Evolutionary conservation across 2,113 vertebrate genomes (phyloP).

Genomic region (Oceanites oceanicus): DNA sequence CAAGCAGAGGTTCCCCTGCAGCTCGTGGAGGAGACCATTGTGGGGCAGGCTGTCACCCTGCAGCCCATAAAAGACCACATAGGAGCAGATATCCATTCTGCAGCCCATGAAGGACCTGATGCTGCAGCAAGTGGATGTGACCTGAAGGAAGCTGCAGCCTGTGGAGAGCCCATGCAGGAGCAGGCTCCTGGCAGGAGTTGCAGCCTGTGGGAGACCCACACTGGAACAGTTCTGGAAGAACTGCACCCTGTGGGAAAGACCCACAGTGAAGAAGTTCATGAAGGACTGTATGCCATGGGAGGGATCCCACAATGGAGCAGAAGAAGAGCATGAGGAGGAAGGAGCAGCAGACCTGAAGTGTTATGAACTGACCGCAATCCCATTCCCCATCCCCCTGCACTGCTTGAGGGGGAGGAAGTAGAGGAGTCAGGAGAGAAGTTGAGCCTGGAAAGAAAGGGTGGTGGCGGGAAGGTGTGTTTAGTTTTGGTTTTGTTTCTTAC

Average conservation of each 20-base stretch:
- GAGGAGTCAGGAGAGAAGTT: background rate
- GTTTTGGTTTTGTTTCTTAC: background rate
- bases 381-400: background rate
- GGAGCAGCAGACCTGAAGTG: background rate
- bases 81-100: background rate
- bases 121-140: background rate
- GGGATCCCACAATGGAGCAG: background rate
- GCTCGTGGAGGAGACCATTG: rapidly evolving
- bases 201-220: rapidly evolving
- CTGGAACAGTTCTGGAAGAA: background rate
- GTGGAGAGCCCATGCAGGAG: background rate
- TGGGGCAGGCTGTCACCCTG: background rate
- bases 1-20: background rate
- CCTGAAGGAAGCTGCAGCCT: background rate
- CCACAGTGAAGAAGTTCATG: background rate
- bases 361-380: background rate
- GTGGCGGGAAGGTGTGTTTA: background rate
- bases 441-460: background rate
- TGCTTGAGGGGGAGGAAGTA: rapidly evolving
- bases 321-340: background rate
- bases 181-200: background rate
- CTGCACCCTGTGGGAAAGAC: background rate
- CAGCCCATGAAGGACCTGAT: background rate
- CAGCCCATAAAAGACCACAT: background rate
- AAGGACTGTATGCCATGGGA: background rate